Percentiles rank a stretch among this genome's conserved stretches.
These are phyloP conservation scores for Spilogale gracilis DNA, from an alignment of 2,113 vertebrate species.

Conservation along the genomic window DNA sequence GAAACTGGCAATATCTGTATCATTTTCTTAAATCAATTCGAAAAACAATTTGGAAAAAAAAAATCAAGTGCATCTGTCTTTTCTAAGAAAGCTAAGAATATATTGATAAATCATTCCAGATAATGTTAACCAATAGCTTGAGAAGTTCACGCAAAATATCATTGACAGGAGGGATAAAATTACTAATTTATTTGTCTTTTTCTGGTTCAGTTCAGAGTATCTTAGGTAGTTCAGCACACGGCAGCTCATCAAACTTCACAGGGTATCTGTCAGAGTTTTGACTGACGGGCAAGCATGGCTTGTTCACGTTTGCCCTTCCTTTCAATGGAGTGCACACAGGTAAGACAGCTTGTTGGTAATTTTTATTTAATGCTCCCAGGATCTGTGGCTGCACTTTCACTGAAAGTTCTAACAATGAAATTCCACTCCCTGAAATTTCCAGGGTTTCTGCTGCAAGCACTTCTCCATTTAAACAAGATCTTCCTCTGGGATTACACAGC, in stretches of 20 bases:
- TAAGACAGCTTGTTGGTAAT: constrained; percentile 92
- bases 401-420: constrained; percentile 87
- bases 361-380: constrained; percentile 88
- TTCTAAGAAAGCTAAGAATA: constrained; percentile 67
- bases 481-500: constrained; percentile 81
- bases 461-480: constrained; percentile 80
- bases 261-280: constrained; percentile 93
- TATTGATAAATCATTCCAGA: constrained; percentile 83
- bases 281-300: constrained; percentile 92
- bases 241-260: constrained; percentile 93
- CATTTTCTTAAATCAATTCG: constrained; percentile 64
- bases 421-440: constrained; percentile 80
- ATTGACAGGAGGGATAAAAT: constrained; percentile 92
- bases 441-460: constrained; percentile 79
- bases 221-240: constrained; percentile 88
- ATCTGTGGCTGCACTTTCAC: constrained; percentile 84
- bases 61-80: constrained; percentile 51
- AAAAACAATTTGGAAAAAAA: constrained; percentile 60
- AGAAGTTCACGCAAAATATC: constrained; percentile 85
- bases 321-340: constrained; percentile 89
- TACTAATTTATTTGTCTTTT: constrained; percentile 96
- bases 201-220: constrained; percentile 91
- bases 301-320: constrained; percentile 91
- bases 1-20: constrained; percentile 62
- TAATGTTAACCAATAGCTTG: constrained; percentile 85